These are phyloP conservation scores for Ataeniobius toweri DNA, from an alignment of 2,797 vertebrate genomes.

Conservation along the genomic window DNA sequence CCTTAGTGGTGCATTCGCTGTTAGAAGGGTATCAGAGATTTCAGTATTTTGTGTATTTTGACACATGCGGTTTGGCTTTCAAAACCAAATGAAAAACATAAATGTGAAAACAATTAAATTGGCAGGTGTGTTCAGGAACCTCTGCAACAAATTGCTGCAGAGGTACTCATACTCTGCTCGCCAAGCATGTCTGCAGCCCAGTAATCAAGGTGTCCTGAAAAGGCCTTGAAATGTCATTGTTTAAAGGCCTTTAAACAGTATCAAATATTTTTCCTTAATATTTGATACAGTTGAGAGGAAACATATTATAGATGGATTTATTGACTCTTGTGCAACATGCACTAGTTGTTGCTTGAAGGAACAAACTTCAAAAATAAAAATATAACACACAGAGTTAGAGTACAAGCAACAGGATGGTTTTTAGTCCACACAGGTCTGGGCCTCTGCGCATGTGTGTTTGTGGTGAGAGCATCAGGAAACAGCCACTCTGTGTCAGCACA, in stretches of 20 bases:
- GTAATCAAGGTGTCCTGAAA: neutral
- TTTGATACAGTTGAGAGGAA: neutral
- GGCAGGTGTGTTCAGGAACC: conserved; percentile 1
- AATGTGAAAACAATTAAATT: neutral
- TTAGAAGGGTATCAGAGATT: too few species aligned
- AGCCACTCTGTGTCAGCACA: neutral
- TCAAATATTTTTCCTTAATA: neutral
- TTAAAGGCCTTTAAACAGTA: too few species aligned
- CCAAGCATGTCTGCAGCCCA: neutral
- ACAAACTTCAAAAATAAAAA: neutral
- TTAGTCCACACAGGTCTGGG: conserved; percentile 7
- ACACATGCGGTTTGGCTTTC: neutral
- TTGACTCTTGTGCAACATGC: neutral
- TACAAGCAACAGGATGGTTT: neutral
- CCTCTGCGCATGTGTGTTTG: conserved; percentile 28
- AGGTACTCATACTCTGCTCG: neutral
- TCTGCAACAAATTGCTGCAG: neutral
- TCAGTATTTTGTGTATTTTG: too few species aligned
- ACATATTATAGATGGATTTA: conserved; percentile 8
- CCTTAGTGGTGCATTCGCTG: neutral
- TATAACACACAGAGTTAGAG: neutral
- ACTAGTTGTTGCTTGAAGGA: neutral
- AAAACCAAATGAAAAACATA: neutral
- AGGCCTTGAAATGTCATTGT: too few species aligned
- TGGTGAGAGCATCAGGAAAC: conserved; percentile 48